Evolutionary conservation across 2,888 invertebrate genomes (phyloP).

Genomic region (Lysandra bellargus): DNA sequence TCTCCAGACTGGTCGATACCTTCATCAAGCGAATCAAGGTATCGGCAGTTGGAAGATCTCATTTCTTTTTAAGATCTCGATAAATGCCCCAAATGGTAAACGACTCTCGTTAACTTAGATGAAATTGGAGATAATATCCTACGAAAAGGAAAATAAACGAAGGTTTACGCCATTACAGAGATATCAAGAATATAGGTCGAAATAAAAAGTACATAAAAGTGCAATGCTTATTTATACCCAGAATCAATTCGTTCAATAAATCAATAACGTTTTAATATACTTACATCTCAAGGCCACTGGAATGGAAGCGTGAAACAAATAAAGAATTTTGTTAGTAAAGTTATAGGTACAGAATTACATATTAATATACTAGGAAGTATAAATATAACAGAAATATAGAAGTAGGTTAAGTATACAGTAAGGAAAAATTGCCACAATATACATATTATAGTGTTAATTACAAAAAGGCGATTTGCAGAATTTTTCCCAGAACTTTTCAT

Average conservation of each 20-base stretch:
- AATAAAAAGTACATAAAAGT: neutral
- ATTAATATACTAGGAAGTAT: neutral
- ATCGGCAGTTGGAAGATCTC: slow-evolving; percentile 22
- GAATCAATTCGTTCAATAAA: neutral
- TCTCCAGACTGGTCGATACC: slow-evolving; percentile 2
- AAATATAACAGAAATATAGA: neutral
- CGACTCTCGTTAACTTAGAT: slow-evolving; percentile 39
- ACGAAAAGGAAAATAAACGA: slow-evolving; percentile 3
- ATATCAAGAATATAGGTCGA: neutral
- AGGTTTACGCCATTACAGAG: neutral
- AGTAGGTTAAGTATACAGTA: neutral
- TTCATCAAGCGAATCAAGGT: slow-evolving; percentile 6
- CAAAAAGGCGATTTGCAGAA: neutral
- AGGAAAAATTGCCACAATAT: neutral
- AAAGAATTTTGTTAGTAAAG: slow-evolving; percentile 43
- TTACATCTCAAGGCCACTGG: slow-evolving; percentile 77
- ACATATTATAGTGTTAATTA: neutral
- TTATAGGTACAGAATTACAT: neutral
- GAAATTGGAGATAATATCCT: slow-evolving; percentile 39
- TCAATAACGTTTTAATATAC: slow-evolving; percentile 48
- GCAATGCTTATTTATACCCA: neutral
- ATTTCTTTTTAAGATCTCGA: slow-evolving; percentile 34
- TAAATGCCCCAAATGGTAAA: slow-evolving; percentile 38
- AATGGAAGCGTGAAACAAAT: slow-evolving; percentile 63
- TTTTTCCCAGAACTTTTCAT: neutral